These are phyloP conservation scores for Tetraneura akinire DNA, from an alignment of 1,140 invertebrate species.

Conservation along the genomic window DNA sequence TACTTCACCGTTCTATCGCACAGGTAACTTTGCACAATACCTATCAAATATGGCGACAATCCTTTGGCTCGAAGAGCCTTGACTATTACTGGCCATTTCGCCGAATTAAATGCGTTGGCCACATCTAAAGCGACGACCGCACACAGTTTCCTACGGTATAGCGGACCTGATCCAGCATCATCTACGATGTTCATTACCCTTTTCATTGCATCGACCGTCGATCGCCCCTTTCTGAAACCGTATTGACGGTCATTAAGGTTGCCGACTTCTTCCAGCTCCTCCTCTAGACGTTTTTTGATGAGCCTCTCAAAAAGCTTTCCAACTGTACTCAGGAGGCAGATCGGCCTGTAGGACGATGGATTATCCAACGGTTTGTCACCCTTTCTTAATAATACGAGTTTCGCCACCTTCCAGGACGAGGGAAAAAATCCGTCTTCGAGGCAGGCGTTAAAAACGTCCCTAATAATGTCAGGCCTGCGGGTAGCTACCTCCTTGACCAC, in stretches of 20 bases:
- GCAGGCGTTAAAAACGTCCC: neutral
- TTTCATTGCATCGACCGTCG: too few relatives aligned
- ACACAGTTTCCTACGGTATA: too few relatives aligned
- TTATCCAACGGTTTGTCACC: conserved; percentile 56
- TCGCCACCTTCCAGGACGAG: conserved; percentile 56
- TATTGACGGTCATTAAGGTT: too few relatives aligned
- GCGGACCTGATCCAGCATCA: neutral
- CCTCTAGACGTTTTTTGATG: too few relatives aligned
- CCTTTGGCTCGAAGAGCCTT: too few relatives aligned
- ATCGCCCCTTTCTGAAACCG: neutral
- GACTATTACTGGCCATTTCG: too few relatives aligned
- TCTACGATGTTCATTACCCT: neutral
- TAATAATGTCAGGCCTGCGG: too few relatives aligned
- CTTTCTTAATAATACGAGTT: conserved; percentile 57
- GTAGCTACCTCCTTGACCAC: neutral
- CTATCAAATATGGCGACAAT: too few relatives aligned
- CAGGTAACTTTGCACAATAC: too few relatives aligned
- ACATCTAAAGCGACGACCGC: neutral
- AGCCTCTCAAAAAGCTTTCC: neutral
- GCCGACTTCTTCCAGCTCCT: too few relatives aligned
- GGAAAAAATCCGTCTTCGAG: neutral
- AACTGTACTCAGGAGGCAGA: neutral
- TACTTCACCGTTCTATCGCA: too few relatives aligned
- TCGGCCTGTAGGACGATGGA: conserved; percentile 49
- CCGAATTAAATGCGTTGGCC: neutral